Base-by-base conservation (phyloP, 2,888 invertebrate genomes). In the Lypha dubia region DNA sequence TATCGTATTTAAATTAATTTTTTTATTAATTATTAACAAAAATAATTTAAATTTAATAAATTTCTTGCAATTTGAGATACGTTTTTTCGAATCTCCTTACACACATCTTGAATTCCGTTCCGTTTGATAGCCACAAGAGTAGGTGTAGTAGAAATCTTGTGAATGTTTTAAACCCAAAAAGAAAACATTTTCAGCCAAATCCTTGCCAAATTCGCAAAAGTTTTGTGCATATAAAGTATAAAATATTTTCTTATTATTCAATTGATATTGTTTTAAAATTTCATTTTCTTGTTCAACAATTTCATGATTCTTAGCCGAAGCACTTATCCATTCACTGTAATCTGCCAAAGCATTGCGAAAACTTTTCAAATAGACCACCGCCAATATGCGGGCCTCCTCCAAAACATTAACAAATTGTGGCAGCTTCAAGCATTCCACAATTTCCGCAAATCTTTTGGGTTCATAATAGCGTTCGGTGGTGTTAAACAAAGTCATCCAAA, bases 151-250 rank as follows among this genome's bases (percentile, higher is more conserved):
- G 28, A 91, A 91, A 44, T 91, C 91, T 0, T 44, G 62, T 65
- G 89, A 91, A 77, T 90, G 89, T 56, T 89, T 90, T 7, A 91
- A 82, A 0, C 92, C 92, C 71, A 92, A 77, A 79, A 88, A 92
- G 80, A 92, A 92, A 1, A 91, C 88, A 79, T 89, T 88, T 35
- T 91, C 91, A 0, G 92, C 90, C 60, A 92, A 81, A 38, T 90
- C 89, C 67, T 89, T 90, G 62, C 91, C 91, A 77, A 91, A 91
- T 32, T 91, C 90, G 65, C 92, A 92, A 73, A 91, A 91, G 53
- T 91, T 91, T 79, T 92, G 92, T 0, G 89, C 92, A 41, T 89
- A 92, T 0, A 92, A 85, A 0, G 91, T 90, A 24, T 91, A 92
- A 75, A 91, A 91, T 8, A 92, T 68, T 1, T 88, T 89, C 68